phyloP scores from a whole-genome alignment of 2,113 vertebrate genomes.

The Corvus cornix region DNA sequence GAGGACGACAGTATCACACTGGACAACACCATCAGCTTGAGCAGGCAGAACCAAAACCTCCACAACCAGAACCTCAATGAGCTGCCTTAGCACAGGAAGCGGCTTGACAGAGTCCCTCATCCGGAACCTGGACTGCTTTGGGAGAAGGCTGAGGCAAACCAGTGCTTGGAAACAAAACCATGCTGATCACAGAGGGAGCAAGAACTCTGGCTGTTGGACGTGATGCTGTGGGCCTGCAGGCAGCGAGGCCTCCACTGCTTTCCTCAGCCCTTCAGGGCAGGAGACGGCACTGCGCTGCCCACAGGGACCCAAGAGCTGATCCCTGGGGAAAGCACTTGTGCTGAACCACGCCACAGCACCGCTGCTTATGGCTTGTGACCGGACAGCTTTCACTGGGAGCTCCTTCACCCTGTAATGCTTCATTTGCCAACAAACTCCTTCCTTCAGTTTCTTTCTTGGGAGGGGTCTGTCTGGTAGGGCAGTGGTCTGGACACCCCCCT shows the following conservation, averaged over 20 bases:
- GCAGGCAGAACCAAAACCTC: conserved; percentile 72
- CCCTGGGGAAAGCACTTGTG: rapidly evolving
- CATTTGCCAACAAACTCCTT: background rate
- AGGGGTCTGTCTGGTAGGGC: background rate
- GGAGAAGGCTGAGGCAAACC: background rate
- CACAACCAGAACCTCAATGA: conserved; percentile 80
- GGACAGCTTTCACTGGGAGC: background rate
- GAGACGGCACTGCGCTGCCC: rapidly evolving
- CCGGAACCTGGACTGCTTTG: background rate
- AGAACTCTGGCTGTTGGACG: background rate
- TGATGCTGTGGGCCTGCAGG: background rate
- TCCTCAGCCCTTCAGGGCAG: rapidly evolving
- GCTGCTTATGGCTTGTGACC: background rate
- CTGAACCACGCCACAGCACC: background rate
- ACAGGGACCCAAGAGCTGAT: background rate
- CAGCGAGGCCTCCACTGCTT: background rate
- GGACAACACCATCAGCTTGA: conserved; percentile 78
- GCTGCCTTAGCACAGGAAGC: conserved; percentile 69
- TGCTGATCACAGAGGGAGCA: background rate
- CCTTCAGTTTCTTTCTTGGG: background rate
- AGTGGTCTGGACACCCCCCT: background rate
- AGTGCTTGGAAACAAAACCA: background rate
- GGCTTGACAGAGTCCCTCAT: rapidly evolving
- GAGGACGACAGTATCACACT: conserved; percentile 71
- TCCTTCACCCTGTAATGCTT: background rate